A percentile compares a stretch with the other conserved stretches of the same genome.
These are phyloP conservation scores for Chaenogobius annularis DNA, from an alignment of 2,113 vertebrate species.

Conservation along the genomic window DNA sequence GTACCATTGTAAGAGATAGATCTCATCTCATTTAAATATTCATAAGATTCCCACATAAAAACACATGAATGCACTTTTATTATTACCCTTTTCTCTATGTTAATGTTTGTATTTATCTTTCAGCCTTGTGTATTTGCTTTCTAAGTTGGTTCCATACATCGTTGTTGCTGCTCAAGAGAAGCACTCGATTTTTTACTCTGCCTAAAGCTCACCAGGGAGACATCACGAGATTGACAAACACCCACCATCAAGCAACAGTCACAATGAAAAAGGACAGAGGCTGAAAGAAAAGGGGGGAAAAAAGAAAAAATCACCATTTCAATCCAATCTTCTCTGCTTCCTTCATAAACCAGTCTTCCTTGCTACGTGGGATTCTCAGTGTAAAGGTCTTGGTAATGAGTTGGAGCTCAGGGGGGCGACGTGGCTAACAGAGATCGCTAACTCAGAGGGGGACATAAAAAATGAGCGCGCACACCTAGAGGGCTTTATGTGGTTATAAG, in stretches of 20 bases:
- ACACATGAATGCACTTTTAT: too few relatives aligned
- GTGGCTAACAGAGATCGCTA: constrained; percentile 64
- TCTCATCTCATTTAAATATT: background rate
- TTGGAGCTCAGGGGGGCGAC: constrained; percentile 60
- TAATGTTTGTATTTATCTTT: background rate
- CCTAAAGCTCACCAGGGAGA: constrained; percentile 31
- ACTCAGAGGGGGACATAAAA: constrained; percentile 65
- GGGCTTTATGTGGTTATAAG: constrained; percentile 74
- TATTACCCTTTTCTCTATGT: background rate
- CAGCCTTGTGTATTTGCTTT: background rate
- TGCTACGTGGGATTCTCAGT: constrained; percentile 64
- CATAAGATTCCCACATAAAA: too few relatives aligned
- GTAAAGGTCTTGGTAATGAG: constrained; percentile 72
- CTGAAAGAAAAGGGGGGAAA: background rate
- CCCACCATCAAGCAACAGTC: constrained; percentile 37
- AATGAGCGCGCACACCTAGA: constrained; percentile 54
- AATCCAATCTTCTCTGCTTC: constrained; percentile 48
- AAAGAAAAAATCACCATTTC: background rate
- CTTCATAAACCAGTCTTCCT: constrained; percentile 77
- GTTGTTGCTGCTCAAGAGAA: background rate
- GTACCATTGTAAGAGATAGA: background rate
- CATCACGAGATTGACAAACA: constrained; percentile 32
- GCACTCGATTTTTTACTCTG: constrained; percentile 27
- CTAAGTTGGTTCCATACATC: background rate
- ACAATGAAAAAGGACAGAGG: constrained; percentile 23